Conservation (phyloP, 2,113 vertebrate genomes). For the Prionailurus viverrinus region DNA sequence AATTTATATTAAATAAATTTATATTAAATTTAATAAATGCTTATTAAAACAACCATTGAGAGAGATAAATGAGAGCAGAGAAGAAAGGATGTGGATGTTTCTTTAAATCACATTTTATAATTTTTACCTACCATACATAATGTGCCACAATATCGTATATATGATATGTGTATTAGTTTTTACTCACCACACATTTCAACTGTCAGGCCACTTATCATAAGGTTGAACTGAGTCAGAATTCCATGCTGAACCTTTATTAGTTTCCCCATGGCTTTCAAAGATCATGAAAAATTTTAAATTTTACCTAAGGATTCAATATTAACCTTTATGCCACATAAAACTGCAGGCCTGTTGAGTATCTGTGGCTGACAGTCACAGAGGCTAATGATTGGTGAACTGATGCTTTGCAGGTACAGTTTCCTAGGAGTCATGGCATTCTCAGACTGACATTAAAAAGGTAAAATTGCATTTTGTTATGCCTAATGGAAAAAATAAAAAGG, state of each 20-base stretch:
- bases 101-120: neutral
- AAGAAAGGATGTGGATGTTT: neutral
- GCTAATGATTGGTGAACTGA: conserved; percentile 76
- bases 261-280: conserved; percentile 67
- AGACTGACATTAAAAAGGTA: conserved; percentile 62
- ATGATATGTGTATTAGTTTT: neutral
- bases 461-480: conserved; percentile 69
- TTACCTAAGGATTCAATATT: conserved; percentile 76
- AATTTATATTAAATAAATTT: neutral
- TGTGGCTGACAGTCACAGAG: conserved; percentile 59
- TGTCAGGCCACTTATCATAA: conserved; percentile 17
- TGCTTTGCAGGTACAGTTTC: conserved; percentile 50
- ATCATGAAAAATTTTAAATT: conserved; percentile 78
- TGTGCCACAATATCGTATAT: neutral
- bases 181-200: conserved; percentile 22
- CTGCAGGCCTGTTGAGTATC: conserved; percentile 75
- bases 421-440: conserved; percentile 50
- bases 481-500: conserved; percentile 32
- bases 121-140: neutral
- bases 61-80: neutral
- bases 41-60: neutral
- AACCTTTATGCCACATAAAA: conserved; percentile 76
- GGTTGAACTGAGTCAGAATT: conserved; percentile 53
- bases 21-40: neutral
- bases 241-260: conserved; percentile 71